Evolutionary conservation across 2,888 invertebrate genomes (phyloP).

Genomic region (Erebia ligea): DNA sequence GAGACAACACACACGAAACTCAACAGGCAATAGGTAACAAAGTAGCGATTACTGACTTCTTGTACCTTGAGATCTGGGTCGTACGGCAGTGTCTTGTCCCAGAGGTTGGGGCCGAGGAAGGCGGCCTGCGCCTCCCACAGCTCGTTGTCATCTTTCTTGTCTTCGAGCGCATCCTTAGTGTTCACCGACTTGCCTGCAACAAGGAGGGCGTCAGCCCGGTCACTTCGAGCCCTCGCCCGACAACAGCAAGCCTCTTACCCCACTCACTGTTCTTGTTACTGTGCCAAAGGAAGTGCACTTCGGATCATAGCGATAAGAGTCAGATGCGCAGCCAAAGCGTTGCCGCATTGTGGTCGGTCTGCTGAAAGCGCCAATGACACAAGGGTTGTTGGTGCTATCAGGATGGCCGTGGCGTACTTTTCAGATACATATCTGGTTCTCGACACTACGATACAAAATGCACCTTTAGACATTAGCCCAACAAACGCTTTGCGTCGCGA

Average conservation of each 20-base stretch:
- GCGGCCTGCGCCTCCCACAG: conserved; percentile 97
- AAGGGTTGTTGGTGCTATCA: too few relatives aligned
- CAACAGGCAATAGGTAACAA: conserved; percentile 74
- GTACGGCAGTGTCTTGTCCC: conserved; percentile 96
- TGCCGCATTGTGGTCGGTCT: too few relatives aligned
- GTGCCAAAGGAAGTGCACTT: conserved; percentile 1
- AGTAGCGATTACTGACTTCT: conserved; percentile 84
- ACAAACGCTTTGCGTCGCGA: neutral
- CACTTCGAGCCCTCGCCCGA: conserved; percentile 55
- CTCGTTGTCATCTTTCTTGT: conserved; percentile 92
- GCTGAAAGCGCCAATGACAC: too few relatives aligned
- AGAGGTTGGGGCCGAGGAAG: conserved; percentile 97
- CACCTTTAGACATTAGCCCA: neutral
- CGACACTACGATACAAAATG: neutral
- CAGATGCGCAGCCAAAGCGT: too few relatives aligned
- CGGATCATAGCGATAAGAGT: too few relatives aligned
- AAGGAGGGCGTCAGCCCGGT: conserved; percentile 65
- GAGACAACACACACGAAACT: conserved; percentile 61
- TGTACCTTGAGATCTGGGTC: conserved; percentile 98
- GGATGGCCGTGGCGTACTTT: too few relatives aligned
- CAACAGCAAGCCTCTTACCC: neutral
- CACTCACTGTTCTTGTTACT: conserved; percentile 12
- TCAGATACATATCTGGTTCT: too few relatives aligned
- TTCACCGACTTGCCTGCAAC: conserved; percentile 86
- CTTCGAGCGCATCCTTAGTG: conserved; percentile 85